Percentiles rank a stretch among this genome's conserved stretches.
phyloP scores from a whole-genome alignment of 2,888 invertebrate genomes.

The Sarcophaga carnaria region DNA sequence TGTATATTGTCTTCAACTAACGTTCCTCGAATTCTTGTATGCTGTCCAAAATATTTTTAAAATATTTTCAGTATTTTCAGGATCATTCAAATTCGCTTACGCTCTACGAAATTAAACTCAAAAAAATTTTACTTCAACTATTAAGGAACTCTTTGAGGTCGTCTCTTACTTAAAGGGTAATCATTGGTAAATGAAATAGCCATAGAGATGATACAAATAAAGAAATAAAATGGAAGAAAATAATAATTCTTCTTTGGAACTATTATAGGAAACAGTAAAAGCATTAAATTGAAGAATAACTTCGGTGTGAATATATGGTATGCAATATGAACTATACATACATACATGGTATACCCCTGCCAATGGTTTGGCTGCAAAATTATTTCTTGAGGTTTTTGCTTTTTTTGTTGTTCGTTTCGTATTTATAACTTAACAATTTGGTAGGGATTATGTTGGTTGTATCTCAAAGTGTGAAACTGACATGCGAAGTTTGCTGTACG shows the following conservation, averaged over 20 bases:
- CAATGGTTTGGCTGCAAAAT: neutral
- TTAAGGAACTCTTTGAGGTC: neutral
- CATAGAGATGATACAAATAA: constrained; percentile 18
- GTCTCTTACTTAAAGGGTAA: constrained; percentile 47
- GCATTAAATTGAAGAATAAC: constrained; percentile 23
- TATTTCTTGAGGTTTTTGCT: constrained; percentile 7
- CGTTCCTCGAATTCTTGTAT: no score
- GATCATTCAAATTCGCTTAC: no score
- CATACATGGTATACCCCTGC: constrained; percentile 7
- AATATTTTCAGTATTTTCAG: no score
- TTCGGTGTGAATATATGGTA: neutral
- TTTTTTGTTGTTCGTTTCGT: neutral
- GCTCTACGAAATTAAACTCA: no score
- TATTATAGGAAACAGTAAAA: constrained; percentile 27
- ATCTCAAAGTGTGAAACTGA: constrained; percentile 70
- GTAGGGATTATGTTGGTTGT: constrained; percentile 57
- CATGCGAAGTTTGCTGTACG: constrained; percentile 63
- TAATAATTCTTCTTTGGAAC: constrained; percentile 3
- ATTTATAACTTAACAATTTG: constrained; percentile 26
- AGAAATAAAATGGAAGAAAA: constrained; percentile 22
- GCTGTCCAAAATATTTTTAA: no score
- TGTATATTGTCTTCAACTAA: no score
- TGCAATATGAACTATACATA: constrained; percentile 12
- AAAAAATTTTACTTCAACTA: neutral
- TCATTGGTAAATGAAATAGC: constrained; percentile 48